These are phyloP conservation scores for Sclerurus mexicanus DNA, from an alignment of 2,113 vertebrate species.

Conservation along the genomic window DNA sequence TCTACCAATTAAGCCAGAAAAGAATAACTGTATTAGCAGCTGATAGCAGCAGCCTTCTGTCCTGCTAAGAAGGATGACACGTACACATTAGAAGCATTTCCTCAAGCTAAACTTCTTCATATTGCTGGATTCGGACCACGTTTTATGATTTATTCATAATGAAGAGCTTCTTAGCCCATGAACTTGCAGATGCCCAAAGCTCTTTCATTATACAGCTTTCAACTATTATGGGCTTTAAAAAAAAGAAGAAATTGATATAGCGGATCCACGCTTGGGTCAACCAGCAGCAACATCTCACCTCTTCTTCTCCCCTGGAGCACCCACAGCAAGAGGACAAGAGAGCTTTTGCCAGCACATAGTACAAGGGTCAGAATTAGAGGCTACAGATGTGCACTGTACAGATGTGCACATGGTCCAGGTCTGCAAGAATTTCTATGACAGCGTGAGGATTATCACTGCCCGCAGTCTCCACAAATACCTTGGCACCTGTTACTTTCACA, in stretches of 20 bases:
- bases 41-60: neutral
- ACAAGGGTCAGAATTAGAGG: neutral
- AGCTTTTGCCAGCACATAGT: neutral
- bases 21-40: neutral
- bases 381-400: neutral
- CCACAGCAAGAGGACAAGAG: neutral
- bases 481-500: neutral
- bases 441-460: neutral
- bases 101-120: neutral
- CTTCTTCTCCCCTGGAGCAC: neutral
- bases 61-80: neutral
- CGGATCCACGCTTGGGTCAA: neutral
- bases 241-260: neutral
- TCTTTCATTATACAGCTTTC: neutral
- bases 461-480: neutral
- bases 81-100: neutral
- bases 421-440: neutral
- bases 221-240: neutral
- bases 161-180: neutral
- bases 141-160: constrained; percentile 21
- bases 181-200: neutral
- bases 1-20: neutral
- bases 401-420: neutral
- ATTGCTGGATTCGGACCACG: neutral
- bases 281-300: neutral